Evolutionary conservation across 2,888 invertebrate species (phyloP), one percentile per base, ranked within the genome.

Genomic region (Drosophila kanekoi): DNA sequence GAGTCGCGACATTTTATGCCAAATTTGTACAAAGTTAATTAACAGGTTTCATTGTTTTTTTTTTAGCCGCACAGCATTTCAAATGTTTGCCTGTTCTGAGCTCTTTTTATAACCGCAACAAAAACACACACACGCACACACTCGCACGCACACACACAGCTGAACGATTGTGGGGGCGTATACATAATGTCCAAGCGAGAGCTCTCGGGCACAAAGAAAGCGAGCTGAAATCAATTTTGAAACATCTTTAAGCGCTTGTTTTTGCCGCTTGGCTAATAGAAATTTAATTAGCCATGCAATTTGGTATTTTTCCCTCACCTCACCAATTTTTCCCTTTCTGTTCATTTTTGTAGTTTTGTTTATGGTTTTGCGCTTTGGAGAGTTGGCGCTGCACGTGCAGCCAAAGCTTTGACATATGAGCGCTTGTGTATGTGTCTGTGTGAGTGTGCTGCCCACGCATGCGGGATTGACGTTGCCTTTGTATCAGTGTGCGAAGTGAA

Each of bases 11-110:
- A 79, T 65, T 72, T 88, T 66, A 53, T 83, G 72, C 87, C 87
- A 89, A 89, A 84, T 80, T 83, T 73, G 84, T 68, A 51, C 75
- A 80, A 63, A 80, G 64, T 73, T 89, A 82, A 89, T 84, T 84
- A 84, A 84, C 84, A 72, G 77, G 89, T 89, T 84, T 81, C 69
- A 84, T 84, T 87, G 77, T 87, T 71, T 70, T 67, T 70, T 67
- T 67, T 10, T 14, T 47, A 52, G 67, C 32, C 59, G 23, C 43
- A 45, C 49, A 67, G 33, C 48, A 45, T 56, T 64, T 72, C 52
- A 63, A 57, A 43, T 40, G 37, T 72, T 56, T 62, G 63, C 20
- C 54, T 68, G 62, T 65, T 62, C 51, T 65, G 48, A 53, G 18
- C 32, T 44, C 40, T 59, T 67, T 74, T 78, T 63, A 75, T 61